Base-by-base conservation (phyloP, 2,797 vertebrate species). In the Novumbra hubbsi region DNA sequence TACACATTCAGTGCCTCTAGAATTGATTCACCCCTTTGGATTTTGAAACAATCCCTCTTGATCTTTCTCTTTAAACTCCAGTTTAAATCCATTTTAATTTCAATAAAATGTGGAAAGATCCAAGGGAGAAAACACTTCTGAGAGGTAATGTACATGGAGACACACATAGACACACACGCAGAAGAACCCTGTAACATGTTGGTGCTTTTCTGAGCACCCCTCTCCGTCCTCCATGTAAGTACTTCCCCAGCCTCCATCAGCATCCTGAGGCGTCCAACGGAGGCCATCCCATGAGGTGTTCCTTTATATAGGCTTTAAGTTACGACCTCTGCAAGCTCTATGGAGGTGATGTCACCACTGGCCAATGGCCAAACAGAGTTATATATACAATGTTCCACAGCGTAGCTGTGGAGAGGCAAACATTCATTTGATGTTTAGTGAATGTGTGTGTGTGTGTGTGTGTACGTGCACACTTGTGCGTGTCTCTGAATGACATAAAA, bases 281-380 rank as follows among this genome's bases (percentile, higher is more conserved):
- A 79, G 74, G 79, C 76, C 80, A 78, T 73, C 81, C 73, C 78
- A 68, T 74, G 69, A 76, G 66, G 75, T 70, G 21, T 63, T 68
- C 64, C 71, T 34, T 68, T 73, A 68, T 71, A 16, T 34, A 49
- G 68, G 81, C 75, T 78, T 77, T 74, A 80, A 73, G 75, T 78
- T 11, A n/a, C 79, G 68, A 66, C 52, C 79, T 77, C 48, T 74
- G 60, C 50, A 74, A 79, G 73, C 19, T 66, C 70, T 64, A 67
- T 72, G 68, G 79, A 76, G 72, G 75, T 82, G 86, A 86, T 74
- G 75, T 87, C 83, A 88, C 67, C 79, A 21, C 38, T 24, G 16
- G 64, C 85, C 84, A 87, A 84, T 85, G 76, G 77, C 4, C 60
- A 55, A 32, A 0, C n/a, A 72, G 76, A 34, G 64, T 7, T n/a